phyloP scores from a whole-genome alignment of 2,113 vertebrate species.

The Eubucco bourcierii region DNA sequence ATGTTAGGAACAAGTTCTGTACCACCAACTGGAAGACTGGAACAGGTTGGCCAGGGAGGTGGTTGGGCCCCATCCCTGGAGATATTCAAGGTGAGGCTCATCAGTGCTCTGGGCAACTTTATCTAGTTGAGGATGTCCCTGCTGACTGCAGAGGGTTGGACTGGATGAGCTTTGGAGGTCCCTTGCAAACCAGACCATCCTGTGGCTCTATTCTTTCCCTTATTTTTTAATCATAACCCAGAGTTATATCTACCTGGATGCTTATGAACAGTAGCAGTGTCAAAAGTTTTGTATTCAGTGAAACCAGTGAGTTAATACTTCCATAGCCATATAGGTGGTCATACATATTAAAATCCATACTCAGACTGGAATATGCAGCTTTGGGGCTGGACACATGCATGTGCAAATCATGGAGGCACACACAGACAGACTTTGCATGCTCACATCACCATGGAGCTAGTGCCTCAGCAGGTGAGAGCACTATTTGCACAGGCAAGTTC shows the following conservation, averaged over 20 bases:
- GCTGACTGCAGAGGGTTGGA: no score
- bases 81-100: no score
- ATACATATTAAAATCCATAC: neutral
- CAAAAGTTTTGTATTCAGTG: neutral
- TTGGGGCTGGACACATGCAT: neutral
- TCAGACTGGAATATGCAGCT: neutral
- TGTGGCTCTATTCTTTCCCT: neutral
- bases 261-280: neutral
- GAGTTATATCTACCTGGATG: neutral
- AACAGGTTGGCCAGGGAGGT: no score
- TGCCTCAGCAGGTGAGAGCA: neutral
- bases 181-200: no score
- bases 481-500: neutral
- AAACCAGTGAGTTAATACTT: neutral
- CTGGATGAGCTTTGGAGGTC: no score
- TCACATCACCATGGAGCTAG: neutral
- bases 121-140: no score
- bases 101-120: no score
- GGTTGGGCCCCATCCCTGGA: no score
- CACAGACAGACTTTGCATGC: neutral
- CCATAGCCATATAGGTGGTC: neutral
- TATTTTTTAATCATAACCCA: neutral
- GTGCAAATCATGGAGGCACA: neutral
- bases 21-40: no score
- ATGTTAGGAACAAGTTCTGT: no score